Evolutionary conservation across 2,888 invertebrate genomes (phyloP).

Genomic region (Lepetodrilus schrolli): DNA sequence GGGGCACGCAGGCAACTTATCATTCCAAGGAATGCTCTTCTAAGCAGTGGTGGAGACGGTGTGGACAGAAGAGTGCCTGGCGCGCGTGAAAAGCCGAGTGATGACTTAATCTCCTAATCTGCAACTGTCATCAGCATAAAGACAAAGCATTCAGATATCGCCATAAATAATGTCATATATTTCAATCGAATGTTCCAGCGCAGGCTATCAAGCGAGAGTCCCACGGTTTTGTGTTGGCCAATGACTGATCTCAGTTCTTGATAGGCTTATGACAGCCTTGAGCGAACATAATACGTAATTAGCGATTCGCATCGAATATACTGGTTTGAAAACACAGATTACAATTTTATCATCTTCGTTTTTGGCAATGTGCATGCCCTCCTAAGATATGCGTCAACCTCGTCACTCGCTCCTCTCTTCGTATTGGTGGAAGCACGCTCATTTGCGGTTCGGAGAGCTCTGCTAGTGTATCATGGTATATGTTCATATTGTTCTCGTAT

Average conservation of each 20-base stretch:
- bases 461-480: no score
- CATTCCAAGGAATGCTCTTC: no score
- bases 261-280: not conserved
- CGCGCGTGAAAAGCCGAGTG: not conserved
- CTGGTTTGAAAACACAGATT: not conserved
- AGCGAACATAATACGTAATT: not conserved
- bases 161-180: slow-evolving; percentile 4
- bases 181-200: not conserved
- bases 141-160: not conserved
- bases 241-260: not conserved
- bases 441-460: not conserved
- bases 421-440: slow-evolving; percentile 7
- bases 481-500: not conserved
- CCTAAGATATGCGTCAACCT: no score
- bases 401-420: no score
- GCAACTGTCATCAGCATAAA: not conserved
- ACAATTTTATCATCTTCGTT: not conserved
- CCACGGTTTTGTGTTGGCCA: not conserved
- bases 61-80: no score
- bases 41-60: no score
- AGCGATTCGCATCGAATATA: slow-evolving; percentile 3
- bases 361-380: no score
- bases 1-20: no score
- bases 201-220: not conserved
- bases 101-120: not conserved